Evolutionary conservation across 2,113 vertebrate species (phyloP), one percentile per base, ranked within the genome.

Genomic region (Oceanites oceanicus): DNA sequence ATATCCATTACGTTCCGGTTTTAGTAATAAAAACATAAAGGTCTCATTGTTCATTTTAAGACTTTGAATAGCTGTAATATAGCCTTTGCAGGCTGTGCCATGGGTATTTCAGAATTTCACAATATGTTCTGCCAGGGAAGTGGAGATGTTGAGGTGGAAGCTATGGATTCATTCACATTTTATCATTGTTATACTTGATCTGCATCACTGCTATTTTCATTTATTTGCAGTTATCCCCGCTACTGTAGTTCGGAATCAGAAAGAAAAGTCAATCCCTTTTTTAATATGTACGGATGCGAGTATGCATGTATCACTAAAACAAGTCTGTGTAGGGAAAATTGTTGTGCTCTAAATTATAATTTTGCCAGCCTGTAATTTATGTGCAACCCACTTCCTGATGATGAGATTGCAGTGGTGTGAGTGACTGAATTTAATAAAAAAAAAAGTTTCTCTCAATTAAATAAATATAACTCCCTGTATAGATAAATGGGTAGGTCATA

Each of bases 21-120:
- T 90, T 67, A 84, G 83, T 92, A 94, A 92, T 87, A 81, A 94
- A 93, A 68, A 11, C 65, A 61, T 90, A 88, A 90, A 94, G 42
- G 50, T 92, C 49, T 85, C 9, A 0, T 45, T 40, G 61, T 72
- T 91, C 58, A 15, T 89, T 84, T 92, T 61, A 91, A 92, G 76
- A 26, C 68, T 72, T 70, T 68, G 74, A 82, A 32, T 47, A 94
- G 70, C 59, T 94, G 76, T 52, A 77, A 10, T 32, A 44, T 6
- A 68, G 21, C 61, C 22, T 70, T 55, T 66, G 53, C 36, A 26
- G 56, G 10, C 61, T 55, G 40, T 49, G 53, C 68, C 17, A 0
- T 30, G 70, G 19, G 9, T 34, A 25, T 74, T 77, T 52, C 81
- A 76, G 63, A 26, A 47, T 66, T 93, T 80, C 72, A 52, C 6